Base-by-base conservation (phyloP, 1,140 invertebrate species). In the Musca vetustissima region DNA sequence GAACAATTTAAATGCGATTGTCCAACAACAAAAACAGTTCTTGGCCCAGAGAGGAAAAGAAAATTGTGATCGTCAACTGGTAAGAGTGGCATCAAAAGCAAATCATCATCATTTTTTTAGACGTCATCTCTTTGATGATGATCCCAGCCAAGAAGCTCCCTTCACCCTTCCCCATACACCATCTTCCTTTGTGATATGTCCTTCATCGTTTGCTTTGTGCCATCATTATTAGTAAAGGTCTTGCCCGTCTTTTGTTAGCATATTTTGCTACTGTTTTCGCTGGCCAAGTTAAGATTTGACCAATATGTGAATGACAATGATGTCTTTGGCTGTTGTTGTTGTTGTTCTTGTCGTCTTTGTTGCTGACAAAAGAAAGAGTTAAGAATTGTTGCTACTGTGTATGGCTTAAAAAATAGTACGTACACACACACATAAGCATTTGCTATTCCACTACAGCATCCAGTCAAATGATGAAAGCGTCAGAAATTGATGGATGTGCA, bases 401-500 rank as follows among this genome's bases (percentile, higher is more conserved):
- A 52, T 22, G 24, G 11, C 25, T n/a, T 32, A 32, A 52, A 50
- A 24, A 52, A 50, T 48, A 48, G 32, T 17, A 52, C 48, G 14
- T 48, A 14, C 28, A 24, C 28, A 19, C 49, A 15, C 49, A 43
- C 6, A 43, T 4, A 8, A 4, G 13, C 36, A 43, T 43, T 43
- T 43, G 6, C 36, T 43, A 43, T 43, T 43, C 36, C 36, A n/a
- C n/a, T n/a, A n/a, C n/a, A 43, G 1, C 7, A 9, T 43, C 11
- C 36, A 43, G 36, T 43, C 36, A 43, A 13, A 78, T 78, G 76
- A 78, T 78, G 78, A 80, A 78, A 80, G 78, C 78, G 76, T 78
- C 78, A 80, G 78, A 80, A 80, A 76, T 80, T 80, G 78, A 80
- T 80, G 78, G 78, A 80, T 80, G 78, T 80, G 22, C 64, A 66